Evolutionary conservation across 2,797 vertebrate species (phyloP).

Genomic region (Chelonia mydas): DNA sequence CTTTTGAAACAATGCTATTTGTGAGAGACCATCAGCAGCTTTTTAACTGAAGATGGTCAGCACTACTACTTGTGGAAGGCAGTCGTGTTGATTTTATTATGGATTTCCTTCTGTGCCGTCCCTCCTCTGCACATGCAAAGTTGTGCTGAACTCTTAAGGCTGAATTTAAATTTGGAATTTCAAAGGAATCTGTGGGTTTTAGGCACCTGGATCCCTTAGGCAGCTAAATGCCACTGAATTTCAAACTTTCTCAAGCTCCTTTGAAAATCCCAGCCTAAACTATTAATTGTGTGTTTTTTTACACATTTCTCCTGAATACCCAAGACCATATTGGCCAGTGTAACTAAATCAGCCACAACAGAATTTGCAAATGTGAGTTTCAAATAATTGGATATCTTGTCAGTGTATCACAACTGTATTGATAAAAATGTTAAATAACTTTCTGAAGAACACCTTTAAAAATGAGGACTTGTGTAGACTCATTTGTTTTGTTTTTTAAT

Average conservation of each 20-base stretch:
- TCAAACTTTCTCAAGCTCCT: not conserved
- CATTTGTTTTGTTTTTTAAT: not conserved
- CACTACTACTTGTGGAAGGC: not conserved
- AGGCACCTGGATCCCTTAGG: not conserved
- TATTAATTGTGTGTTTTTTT: not conserved
- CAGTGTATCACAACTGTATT: not conserved
- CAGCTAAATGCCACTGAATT: not conserved
- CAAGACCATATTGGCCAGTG: not conserved
- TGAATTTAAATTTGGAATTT: not conserved
- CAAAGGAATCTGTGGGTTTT: not conserved
- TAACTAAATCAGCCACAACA: constrained; percentile 47
- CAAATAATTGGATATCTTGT: not conserved
- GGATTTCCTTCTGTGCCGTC: not conserved
- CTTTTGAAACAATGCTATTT: not conserved
- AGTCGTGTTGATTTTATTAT: not conserved
- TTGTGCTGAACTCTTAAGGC: not conserved
- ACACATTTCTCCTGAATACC: not conserved
- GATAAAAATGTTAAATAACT: not conserved
- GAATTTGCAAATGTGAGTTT: not conserved
- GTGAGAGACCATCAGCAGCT: constrained; percentile 26
- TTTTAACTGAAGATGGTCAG: constrained; percentile 20
- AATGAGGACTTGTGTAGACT: not conserved
- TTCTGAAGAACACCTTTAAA: not conserved
- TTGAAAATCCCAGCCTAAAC: not conserved
- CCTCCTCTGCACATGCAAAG: not conserved